Conservation (phyloP, 1,140 invertebrate species). For the Panagrolaimus sp. region DNA sequence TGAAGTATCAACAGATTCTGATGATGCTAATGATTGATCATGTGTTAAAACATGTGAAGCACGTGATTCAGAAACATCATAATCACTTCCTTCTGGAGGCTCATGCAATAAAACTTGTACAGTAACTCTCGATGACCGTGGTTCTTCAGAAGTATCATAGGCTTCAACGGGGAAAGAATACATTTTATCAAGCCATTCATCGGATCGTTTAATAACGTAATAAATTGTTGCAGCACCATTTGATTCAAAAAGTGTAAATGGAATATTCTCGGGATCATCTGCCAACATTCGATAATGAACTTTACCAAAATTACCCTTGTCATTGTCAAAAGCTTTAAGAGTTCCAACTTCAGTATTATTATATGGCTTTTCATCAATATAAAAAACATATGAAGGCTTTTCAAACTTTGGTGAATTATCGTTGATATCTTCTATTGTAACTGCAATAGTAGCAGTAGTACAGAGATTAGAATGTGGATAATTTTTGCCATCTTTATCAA, state of each 20-base stretch:
- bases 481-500: not conserved
- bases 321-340: constrained; percentile 35
- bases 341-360: constrained; percentile 47
- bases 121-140: constrained; percentile 37
- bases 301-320: constrained; percentile 37
- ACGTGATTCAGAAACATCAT: not conserved
- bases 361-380: constrained; percentile 36
- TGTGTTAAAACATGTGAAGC: not conserved
- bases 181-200: constrained; percentile 29
- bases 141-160: constrained; percentile 35
- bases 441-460: constrained; percentile 35
- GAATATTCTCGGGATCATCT: constrained; percentile 30
- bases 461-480: not conserved
- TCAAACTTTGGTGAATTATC: constrained; percentile 37
- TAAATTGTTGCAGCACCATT: constrained; percentile 41
- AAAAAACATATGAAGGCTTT: constrained; percentile 27
- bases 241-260: constrained; percentile 40
- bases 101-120: constrained; percentile 26
- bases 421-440: constrained; percentile 36
- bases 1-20: not conserved
- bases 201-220: constrained; percentile 18
- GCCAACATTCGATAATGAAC: constrained; percentile 44
- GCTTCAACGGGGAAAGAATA: constrained; percentile 45
- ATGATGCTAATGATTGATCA: not conserved
- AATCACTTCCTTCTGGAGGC: constrained; percentile 15